phyloP scores from a whole-genome alignment of 2,797 vertebrate genomes.

The Acipenser transmontanus region DNA sequence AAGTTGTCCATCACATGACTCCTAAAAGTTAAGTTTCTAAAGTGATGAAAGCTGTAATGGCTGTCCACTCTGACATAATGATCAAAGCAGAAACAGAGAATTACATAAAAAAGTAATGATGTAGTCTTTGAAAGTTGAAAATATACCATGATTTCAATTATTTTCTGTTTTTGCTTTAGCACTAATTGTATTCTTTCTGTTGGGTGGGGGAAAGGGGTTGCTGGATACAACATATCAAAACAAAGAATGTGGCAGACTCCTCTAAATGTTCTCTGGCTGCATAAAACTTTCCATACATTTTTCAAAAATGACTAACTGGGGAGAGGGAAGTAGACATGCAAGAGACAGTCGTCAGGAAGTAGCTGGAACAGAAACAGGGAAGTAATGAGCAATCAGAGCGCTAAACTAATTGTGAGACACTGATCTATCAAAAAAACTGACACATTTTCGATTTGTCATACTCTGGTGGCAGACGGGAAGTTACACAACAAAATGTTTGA shows the following conservation, averaged over 20 bases:
- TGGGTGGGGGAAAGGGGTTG: conserved; percentile 5
- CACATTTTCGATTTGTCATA: no score
- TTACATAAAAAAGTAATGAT: no score
- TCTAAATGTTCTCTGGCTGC: conserved; percentile 1
- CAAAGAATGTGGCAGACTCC: not conserved
- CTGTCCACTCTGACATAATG: no score
- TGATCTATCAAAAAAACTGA: no score
- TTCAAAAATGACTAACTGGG: not conserved
- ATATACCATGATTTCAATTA: no score
- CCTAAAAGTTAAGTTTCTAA: no score
- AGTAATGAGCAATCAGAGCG: conserved; percentile 15
- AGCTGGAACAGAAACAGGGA: conserved; percentile 18
- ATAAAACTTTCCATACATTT: not conserved
- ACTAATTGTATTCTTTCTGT: not conserved
- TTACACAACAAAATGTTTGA: no score
- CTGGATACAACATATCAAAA: not conserved
- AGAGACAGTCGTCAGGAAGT: conserved; percentile 4
- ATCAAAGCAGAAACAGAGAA: no score
- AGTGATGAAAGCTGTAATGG: no score
- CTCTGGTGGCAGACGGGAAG: no score
- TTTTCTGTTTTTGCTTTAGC: not conserved
- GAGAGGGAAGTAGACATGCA: not conserved
- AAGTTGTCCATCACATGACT: no score
- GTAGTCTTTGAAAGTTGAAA: no score
- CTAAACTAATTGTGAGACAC: not conserved